Evolutionary conservation across 2,113 vertebrate species (phyloP).

Genomic region (Drymodes brunneopygia): DNA sequence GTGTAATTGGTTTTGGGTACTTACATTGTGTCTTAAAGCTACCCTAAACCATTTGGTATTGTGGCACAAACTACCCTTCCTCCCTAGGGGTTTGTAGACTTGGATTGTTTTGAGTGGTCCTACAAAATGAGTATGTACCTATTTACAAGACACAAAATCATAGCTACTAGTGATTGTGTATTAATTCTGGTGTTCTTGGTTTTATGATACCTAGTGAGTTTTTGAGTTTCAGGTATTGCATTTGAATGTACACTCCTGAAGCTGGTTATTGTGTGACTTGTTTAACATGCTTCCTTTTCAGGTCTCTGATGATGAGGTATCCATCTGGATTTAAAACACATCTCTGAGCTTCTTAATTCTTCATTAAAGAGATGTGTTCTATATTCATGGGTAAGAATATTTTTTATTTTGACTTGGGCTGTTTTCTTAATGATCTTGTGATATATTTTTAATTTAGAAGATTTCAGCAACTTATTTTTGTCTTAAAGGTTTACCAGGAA

Average conservation of each 20-base stretch:
- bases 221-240: not conserved
- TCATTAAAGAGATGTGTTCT: constrained; percentile 31
- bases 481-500: not conserved
- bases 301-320: constrained; percentile 35
- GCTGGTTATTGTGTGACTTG: not conserved
- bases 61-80: not conserved
- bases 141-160: not conserved
- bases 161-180: not conserved
- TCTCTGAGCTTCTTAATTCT: constrained; percentile 8
- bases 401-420: not conserved
- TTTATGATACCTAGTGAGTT: not conserved
- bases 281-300: constrained; percentile 24
- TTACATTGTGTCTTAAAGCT: not conserved
- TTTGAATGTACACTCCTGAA: not conserved
- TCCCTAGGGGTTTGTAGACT: not conserved
- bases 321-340: not conserved
- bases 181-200: not conserved
- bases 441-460: not conserved
- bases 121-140: not conserved
- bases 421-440: not conserved
- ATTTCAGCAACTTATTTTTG: not conserved
- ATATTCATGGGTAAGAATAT: constrained; percentile 51
- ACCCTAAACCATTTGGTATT: not conserved
- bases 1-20: not conserved
- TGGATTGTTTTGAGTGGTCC: not conserved